Evolutionary conservation across 2,113 vertebrate species (phyloP).

Genomic region (Rhabdomys dilectus): DNA sequence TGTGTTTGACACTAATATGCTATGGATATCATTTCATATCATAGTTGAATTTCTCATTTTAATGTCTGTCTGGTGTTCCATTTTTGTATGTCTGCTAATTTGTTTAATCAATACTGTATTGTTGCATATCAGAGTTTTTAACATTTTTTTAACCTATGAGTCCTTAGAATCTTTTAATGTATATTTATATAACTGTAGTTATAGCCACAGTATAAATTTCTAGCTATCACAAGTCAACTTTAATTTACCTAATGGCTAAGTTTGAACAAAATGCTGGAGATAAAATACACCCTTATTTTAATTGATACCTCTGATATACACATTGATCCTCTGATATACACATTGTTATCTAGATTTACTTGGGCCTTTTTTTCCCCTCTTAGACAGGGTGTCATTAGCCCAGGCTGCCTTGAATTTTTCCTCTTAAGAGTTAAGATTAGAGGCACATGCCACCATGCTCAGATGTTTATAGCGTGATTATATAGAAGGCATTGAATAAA

Average conservation of each 20-base stretch:
- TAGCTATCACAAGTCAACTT: not conserved
- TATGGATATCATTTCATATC: conserved; percentile 51
- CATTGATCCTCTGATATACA: not conserved
- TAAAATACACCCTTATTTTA: conserved; percentile 54
- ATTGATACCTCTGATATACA: not conserved
- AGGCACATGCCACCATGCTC: not conserved
- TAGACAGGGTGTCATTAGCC: not conserved
- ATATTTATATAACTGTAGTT: conserved; percentile 48
- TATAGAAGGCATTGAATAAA: conserved; percentile 26
- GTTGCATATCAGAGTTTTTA: conserved; percentile 7
- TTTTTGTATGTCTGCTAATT: conserved; percentile 51
- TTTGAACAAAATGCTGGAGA: conserved; percentile 59
- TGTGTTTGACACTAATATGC: conserved; percentile 38
- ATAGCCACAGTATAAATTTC: conserved; percentile 52
- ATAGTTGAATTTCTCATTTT: conserved; percentile 63
- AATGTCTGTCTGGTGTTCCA: conserved; percentile 51
- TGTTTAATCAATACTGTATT: conserved; percentile 33
- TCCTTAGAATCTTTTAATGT: not conserved
- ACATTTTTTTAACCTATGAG: conserved; percentile 12
- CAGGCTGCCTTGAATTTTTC: not conserved
- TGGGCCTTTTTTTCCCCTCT: not conserved
- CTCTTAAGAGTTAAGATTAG: not conserved
- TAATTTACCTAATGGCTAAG: conserved; percentile 52
- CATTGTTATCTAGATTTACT: not conserved
- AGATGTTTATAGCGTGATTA: not conserved